Evolutionary conservation across 1,140 invertebrate genomes (phyloP).

Genomic region (Archivesica marissinica): DNA sequence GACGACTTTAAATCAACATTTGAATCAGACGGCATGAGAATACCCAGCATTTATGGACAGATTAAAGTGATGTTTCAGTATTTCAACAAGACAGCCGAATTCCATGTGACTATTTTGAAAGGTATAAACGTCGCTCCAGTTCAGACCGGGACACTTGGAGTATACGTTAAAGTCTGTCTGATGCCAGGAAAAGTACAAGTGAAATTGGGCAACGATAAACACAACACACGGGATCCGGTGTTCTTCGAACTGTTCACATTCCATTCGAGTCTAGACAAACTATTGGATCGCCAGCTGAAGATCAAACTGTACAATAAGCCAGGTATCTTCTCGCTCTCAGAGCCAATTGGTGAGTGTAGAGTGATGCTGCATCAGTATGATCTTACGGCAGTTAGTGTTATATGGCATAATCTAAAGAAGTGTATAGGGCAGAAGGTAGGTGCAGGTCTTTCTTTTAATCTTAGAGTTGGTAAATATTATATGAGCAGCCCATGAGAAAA

Average conservation of each 20-base stretch:
- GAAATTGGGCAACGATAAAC: neutral
- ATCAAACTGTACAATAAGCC: conserved; percentile 55
- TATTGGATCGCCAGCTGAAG: conserved; percentile 2
- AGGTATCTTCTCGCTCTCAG: conserved; percentile 23
- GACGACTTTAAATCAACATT: conserved; percentile 40
- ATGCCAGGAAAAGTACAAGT: conserved; percentile 44
- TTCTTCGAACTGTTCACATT: conserved; percentile 52
- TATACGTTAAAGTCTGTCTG: conserved; percentile 49
- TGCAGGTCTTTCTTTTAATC: no score
- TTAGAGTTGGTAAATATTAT: no score
- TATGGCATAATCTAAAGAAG: conserved; percentile 40
- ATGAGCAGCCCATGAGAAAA: no score
- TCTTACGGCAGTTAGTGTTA: conserved; percentile 50
- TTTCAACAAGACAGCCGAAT: conserved; percentile 37
- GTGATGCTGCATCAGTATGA: conserved; percentile 39
- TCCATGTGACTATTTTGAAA: conserved; percentile 38
- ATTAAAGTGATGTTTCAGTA: conserved; percentile 59
- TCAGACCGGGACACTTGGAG: neutral
- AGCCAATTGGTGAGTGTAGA: conserved; percentile 36
- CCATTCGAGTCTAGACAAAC: conserved; percentile 3
- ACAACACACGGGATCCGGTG: conserved; percentile 24
- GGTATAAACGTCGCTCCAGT: conserved; percentile 20
- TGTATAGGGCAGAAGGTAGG: conserved; percentile 41
- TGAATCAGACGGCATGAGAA: conserved; percentile 18
- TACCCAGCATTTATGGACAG: conserved; percentile 44